Evolutionary conservation across 2,888 invertebrate species (phyloP).

Genomic region (Lasioglossum morio): DNA sequence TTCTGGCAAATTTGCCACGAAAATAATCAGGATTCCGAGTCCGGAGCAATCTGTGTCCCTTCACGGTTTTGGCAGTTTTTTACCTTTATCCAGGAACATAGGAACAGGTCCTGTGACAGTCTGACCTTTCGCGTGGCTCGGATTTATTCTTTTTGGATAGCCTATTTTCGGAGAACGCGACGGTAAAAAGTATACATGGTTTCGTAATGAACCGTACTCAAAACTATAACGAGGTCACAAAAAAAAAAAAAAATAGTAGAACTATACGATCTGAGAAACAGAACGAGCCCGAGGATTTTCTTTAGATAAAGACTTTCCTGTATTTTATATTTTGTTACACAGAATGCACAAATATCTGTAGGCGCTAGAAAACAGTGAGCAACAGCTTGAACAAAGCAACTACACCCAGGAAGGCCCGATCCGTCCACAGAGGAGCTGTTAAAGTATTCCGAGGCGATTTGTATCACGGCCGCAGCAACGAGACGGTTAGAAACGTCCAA

Average conservation of each 20-base stretch:
- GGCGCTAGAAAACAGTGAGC: neutral
- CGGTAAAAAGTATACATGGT: neutral
- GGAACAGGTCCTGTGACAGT: neutral
- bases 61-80: neutral
- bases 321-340: neutral
- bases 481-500: neutral
- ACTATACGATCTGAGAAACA: no score
- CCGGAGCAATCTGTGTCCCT: neutral
- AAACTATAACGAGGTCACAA: neutral
- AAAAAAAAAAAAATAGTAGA: no score
- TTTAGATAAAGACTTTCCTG: no score
- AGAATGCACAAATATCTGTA: neutral
- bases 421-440: neutral
- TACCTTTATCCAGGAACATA: neutral
- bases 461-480: neutral
- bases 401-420: neutral
- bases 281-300: no score
- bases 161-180: neutral
- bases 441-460: neutral
- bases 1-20: conserved; percentile 65
- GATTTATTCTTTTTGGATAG: neutral
- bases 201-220: neutral
- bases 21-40: conserved; percentile 51
- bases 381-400: neutral
- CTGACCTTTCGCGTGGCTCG: neutral